Evolutionary conservation across 1,140 invertebrate genomes (phyloP), one percentile per base, ranked within the genome.

Genomic region (Drosophila athabasca): DNA sequence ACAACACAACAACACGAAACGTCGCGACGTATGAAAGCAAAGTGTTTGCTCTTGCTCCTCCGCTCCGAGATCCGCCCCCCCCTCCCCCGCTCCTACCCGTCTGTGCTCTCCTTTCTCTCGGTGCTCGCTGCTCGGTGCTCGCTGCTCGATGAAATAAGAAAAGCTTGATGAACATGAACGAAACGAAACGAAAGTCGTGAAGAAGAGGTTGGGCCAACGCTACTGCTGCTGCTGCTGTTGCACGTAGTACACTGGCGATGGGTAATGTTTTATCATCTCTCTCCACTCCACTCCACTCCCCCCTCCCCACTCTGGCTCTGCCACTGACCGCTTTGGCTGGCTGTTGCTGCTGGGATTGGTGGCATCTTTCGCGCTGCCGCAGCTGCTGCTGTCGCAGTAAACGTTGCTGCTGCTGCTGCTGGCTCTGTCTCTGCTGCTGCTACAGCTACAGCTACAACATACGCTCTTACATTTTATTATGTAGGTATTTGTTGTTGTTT

Each of bases 391-490:
- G 26, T 61, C 7, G 31, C 35, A 4, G 35, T 11, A 9, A 11
- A 11, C 35, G 29, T 31, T 61, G 72, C 62, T 49, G 61, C 29
- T 52, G 57, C 48, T 48, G 57, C 26, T n/a, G 46, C 53, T 46
- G 17, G 17, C 48, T 31, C 55, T 44, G 70, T n/a, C n/a, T 54
- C 45, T 48, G 57, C 26, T n/a, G 46, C 53, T 46, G 70, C 35
- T 52, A 19, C 17, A 19, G 17, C 17, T 19, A 19, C 17, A 19
- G 59, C 82, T 79, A 70, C 76, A 79, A 76, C 79, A 79, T 83
- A 72, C 79, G 65, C 78, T 81, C 78, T 88, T 88, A 85, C 82
- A 85, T 85, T 87, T 85, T 88, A 88, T 87, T 87, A 79, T 82
- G 66, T 76, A 81, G 75, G 85, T 88, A 88, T 87, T 87, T 87